Evolutionary conservation across 1,140 invertebrate species (phyloP).

Genomic region (Drosophila bocqueti): DNA sequence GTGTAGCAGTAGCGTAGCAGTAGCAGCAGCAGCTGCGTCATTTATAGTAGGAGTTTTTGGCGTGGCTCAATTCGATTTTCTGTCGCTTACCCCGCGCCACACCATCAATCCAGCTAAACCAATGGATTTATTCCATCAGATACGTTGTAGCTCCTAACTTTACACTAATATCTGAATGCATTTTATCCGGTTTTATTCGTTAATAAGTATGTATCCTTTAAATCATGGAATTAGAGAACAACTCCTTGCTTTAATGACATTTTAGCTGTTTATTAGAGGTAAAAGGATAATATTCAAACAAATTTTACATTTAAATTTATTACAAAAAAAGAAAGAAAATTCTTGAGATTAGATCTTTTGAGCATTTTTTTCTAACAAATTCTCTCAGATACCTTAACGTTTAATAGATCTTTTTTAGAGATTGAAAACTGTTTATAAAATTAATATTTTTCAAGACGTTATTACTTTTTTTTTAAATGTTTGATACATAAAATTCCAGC

Average conservation of each 20-base stretch:
- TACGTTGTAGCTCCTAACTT: background rate
- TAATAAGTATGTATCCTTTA: background rate
- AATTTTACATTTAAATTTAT: background rate
- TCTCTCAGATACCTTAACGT: too few species aligned
- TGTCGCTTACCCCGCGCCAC: slow-evolving; percentile 5
- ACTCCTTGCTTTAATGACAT: too few species aligned
- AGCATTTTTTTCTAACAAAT: too few species aligned
- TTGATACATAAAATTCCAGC: too few species aligned
- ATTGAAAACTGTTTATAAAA: background rate
- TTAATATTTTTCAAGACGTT: background rate
- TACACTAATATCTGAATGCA: background rate
- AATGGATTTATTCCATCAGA: background rate
- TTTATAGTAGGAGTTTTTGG: slow-evolving; percentile 59
- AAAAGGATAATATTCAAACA: too few species aligned
- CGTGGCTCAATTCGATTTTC: slow-evolving; percentile 64
- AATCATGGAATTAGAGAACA: background rate
- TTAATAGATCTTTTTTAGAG: background rate
- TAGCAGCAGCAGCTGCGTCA: slow-evolving; percentile 70
- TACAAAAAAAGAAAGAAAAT: too few species aligned
- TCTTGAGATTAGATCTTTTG: background rate
- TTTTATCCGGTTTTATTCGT: background rate
- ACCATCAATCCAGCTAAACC: background rate
- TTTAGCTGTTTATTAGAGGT: background rate
- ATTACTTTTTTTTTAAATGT: too few species aligned
- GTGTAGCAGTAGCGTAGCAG: too few species aligned